Conservation (phyloP, 2,113 vertebrate species). For the Anthoscopus minutus region DNA sequence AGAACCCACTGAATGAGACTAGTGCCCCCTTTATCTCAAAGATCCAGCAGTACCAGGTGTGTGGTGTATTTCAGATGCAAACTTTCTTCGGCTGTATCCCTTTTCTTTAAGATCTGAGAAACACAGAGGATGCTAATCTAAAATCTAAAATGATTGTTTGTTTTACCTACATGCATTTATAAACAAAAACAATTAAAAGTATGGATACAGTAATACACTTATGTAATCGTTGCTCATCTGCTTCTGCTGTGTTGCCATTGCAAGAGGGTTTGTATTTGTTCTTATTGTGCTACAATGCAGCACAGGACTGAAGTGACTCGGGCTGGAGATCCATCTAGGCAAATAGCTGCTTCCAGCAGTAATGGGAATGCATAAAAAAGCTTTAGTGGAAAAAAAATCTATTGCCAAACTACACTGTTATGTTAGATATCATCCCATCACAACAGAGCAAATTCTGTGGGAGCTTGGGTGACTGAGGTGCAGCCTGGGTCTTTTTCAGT, state of each 20-base stretch:
- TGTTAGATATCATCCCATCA: fast-evolving
- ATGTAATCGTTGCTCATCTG: neutral
- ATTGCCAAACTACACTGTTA: neutral
- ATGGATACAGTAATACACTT: neutral
- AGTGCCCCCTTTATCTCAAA: neutral
- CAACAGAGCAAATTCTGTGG: fast-evolving
- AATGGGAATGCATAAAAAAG: neutral
- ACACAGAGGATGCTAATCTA: fast-evolving
- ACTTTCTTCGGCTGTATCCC: neutral
- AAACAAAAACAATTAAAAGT: neutral
- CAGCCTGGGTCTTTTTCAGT: neutral
- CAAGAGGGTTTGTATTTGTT: neutral
- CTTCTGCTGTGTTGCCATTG: neutral
- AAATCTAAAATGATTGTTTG: neutral
- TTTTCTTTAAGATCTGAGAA: neutral
- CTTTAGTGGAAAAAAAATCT: neutral
- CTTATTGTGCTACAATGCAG: neutral
- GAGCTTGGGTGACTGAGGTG: neutral
- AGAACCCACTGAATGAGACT: neutral
- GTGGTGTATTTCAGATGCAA: neutral
- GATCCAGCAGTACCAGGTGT: fast-evolving
- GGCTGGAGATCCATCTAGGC: neutral
- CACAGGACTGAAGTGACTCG: neutral
- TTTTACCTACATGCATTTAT: neutral
- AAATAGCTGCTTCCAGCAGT: neutral